Evolutionary conservation across 2,113 vertebrate genomes (phyloP).

Genomic region (Dinomys branickii): DNA sequence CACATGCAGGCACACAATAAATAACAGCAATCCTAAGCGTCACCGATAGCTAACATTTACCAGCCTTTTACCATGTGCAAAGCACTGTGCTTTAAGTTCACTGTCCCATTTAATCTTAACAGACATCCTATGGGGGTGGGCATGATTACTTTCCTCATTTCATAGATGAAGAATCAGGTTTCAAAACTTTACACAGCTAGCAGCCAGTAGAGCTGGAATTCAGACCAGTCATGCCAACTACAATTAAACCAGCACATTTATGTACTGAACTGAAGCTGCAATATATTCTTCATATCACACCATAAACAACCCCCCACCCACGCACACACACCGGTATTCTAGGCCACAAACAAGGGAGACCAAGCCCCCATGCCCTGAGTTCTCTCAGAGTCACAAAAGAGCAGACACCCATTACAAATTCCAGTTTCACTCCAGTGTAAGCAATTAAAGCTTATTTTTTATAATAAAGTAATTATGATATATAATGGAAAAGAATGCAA

Average conservation of each 20-base stretch:
- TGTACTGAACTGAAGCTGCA: not conserved
- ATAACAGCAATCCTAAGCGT: not conserved
- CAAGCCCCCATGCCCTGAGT: too few relatives aligned
- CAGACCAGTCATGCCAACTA: not conserved
- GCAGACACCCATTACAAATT: not conserved
- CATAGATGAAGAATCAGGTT: slow-evolving; percentile 1
- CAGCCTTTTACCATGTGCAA: not conserved
- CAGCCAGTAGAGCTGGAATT: not conserved
- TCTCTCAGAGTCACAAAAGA: not conserved
- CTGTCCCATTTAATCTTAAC: not conserved
- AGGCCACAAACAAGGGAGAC: not conserved
- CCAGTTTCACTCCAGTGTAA: not conserved
- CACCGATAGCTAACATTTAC: not conserved
- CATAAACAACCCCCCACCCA: not conserved
- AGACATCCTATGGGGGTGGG: not conserved
- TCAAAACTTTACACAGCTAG: not conserved
- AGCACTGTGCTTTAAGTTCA: not conserved
- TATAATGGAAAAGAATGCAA: not conserved
- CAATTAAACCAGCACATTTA: not conserved
- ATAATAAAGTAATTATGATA: not conserved
- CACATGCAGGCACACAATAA: not conserved
- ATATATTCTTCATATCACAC: not conserved
- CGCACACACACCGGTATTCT: not conserved
- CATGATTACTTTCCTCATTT: not conserved
- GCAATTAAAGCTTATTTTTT: not conserved